Evolutionary conservation across 2,888 invertebrate species (phyloP).

Genomic region (Nycteola revayana): DNA sequence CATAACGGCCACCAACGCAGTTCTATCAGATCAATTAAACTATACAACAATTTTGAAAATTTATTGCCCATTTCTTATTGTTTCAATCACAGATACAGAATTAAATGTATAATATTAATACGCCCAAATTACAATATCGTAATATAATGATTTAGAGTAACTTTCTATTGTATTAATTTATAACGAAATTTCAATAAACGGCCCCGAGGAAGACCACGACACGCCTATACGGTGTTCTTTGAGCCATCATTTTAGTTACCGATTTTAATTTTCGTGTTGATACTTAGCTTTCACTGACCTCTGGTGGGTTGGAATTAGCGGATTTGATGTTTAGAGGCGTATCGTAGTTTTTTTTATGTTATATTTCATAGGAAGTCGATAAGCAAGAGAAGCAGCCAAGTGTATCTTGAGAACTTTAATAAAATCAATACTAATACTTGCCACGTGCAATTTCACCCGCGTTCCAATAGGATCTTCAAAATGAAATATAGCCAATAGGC

Average conservation of each 20-base stretch:
- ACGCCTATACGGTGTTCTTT: slow-evolving; percentile 67
- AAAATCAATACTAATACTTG: no score
- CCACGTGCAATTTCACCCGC: no score
- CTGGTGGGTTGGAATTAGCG: no score
- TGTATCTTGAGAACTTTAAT: no score
- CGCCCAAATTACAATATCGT: slow-evolving; percentile 75
- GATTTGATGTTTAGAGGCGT: no score
- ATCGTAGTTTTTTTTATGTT: no score
- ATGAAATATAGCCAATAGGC: no score
- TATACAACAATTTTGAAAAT: slow-evolving; percentile 53
- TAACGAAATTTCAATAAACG: slow-evolving; percentile 68
- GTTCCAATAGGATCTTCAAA: no score
- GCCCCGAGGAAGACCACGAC: slow-evolving; percentile 50
- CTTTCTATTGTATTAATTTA: slow-evolving; percentile 68
- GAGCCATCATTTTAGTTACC: slow-evolving; percentile 53
- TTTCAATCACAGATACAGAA: slow-evolving; percentile 75
- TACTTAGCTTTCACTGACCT: slow-evolving; percentile 30
- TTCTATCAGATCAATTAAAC: slow-evolving; percentile 55
- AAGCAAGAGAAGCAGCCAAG: no score
- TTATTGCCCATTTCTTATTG: slow-evolving; percentile 68
- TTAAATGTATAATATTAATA: slow-evolving; percentile 63
- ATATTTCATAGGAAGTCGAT: no score
- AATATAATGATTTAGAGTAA: slow-evolving; percentile 54
- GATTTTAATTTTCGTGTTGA: slow-evolving; percentile 42
- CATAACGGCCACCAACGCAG: slow-evolving; percentile 66